These are phyloP conservation scores for Zhengitettix transpicula DNA, from an alignment of 2,888 invertebrate genomes.

Conservation along the genomic window DNA sequence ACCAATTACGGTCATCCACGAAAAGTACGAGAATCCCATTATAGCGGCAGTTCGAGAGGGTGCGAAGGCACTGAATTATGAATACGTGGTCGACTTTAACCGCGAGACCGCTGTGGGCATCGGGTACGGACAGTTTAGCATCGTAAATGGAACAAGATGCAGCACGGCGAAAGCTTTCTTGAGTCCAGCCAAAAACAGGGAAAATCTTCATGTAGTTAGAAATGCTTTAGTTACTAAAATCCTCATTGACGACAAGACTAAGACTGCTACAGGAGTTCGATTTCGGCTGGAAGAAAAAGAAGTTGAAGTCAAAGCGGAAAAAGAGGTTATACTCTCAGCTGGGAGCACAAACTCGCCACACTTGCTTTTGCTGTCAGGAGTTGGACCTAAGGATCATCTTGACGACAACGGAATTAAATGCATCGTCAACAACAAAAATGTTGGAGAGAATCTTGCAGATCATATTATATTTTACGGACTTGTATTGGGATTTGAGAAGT, in stretches of 20 bases:
- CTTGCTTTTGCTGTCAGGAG: constrained; percentile 41
- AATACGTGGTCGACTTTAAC: constrained; percentile 25
- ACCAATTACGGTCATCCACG: constrained; percentile 27
- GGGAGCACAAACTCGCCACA: constrained; percentile 42
- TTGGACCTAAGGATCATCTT: constrained; percentile 28
- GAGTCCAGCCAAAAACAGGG: constrained; percentile 37
- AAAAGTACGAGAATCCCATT: constrained; percentile 31
- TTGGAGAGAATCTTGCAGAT: constrained; percentile 27
- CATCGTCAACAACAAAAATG: constrained; percentile 15
- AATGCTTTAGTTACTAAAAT: constrained; percentile 44
- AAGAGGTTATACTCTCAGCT: constrained; percentile 33
- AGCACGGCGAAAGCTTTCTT: constrained; percentile 50
- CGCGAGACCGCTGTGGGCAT: constrained; percentile 24
- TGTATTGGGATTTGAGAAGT: constrained; percentile 13
- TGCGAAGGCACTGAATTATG: constrained; percentile 29
- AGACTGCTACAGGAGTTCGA: constrained; percentile 49
- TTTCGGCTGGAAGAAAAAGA: constrained; percentile 34
- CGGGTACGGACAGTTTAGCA: constrained; percentile 31
- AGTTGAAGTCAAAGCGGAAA: constrained; percentile 21
- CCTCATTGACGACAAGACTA: constrained; percentile 43
- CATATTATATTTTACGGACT: constrained; percentile 20
- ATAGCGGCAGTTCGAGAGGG: constrained; percentile 27
- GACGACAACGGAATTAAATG: constrained; percentile 20
- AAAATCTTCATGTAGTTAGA: constrained; percentile 49
- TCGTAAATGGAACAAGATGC: constrained; percentile 23